These are phyloP conservation scores for Numenius arquata DNA, from an alignment of 2,113 vertebrate genomes.

Conservation along the genomic window DNA sequence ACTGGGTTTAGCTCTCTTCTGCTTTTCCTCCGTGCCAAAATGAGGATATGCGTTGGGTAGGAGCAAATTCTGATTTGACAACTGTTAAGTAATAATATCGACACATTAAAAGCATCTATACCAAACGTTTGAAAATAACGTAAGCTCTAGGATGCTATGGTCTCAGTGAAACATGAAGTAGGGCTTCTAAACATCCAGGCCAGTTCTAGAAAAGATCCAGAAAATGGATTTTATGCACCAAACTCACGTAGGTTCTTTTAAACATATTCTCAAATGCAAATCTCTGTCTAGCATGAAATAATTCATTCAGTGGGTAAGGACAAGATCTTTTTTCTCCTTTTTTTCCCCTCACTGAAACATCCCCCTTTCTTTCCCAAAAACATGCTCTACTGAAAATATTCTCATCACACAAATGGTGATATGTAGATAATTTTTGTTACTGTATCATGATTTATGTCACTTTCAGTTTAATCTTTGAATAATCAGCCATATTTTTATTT, in stretches of 20 bases:
- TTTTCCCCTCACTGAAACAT: not conserved
- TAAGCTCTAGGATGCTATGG: not conserved
- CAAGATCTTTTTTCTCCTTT: not conserved
- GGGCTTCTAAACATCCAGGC: not conserved
- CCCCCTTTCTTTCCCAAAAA: not conserved
- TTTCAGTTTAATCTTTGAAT: not conserved
- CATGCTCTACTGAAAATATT: not conserved
- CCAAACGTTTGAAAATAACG: not conserved
- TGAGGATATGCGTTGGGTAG: not conserved
- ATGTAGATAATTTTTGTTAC: not conserved
- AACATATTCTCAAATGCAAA: not conserved
- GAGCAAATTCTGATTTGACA: not conserved
- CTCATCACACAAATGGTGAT: not conserved
- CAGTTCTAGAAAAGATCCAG: not conserved
- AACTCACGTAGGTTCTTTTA: not conserved
- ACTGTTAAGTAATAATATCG: not conserved
- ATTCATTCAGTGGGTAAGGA: not conserved
- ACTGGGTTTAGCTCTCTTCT: not conserved
- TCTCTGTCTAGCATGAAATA: not conserved
- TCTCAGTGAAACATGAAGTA: not conserved
- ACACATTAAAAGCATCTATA: not conserved
- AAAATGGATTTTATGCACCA: not conserved
- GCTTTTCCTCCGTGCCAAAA: not conserved
- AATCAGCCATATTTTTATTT: not conserved
- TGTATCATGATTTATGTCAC: not conserved